Evolutionary conservation across 2,113 vertebrate genomes (phyloP).

Genomic region (Azemiops feae): DNA sequence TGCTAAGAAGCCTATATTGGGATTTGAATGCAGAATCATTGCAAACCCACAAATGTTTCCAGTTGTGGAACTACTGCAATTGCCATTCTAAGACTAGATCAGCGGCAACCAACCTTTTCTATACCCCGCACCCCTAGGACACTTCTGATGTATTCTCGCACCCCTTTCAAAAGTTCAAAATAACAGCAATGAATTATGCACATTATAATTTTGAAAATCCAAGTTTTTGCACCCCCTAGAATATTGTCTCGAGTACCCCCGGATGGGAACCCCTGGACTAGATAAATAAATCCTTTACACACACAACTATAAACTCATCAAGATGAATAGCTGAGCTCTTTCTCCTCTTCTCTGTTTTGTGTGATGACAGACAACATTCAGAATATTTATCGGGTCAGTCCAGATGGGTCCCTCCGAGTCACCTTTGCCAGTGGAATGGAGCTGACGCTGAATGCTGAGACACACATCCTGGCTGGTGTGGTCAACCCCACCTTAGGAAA

Average conservation of each 20-base stretch:
- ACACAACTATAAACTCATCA: neutral
- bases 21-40: neutral
- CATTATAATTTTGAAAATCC: too few relatives aligned
- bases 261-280: neutral
- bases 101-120: too few relatives aligned
- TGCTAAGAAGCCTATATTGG: conserved; percentile 33
- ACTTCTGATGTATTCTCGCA: too few relatives aligned
- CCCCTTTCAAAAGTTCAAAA: too few relatives aligned
- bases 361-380: conserved; percentile 83
- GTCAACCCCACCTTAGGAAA: conserved; percentile 92
- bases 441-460: conserved; percentile 89
- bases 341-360: conserved; percentile 23
- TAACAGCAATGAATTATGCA: too few relatives aligned
- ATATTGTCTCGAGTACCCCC: too few relatives aligned
- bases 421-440: conserved; percentile 97
- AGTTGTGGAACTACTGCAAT: neutral
- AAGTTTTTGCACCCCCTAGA: too few relatives aligned
- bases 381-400: conserved; percentile 91
- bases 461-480: conserved; percentile 86
- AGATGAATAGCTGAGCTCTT: conserved; percentile 21
- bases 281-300: neutral
- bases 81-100: neutral
- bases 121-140: too few relatives aligned
- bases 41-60: neutral
- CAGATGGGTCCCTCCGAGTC: conserved; percentile 90